Evolutionary conservation across 2,113 vertebrate species (phyloP).

Genomic region (Aptenodytes patagonicus): DNA sequence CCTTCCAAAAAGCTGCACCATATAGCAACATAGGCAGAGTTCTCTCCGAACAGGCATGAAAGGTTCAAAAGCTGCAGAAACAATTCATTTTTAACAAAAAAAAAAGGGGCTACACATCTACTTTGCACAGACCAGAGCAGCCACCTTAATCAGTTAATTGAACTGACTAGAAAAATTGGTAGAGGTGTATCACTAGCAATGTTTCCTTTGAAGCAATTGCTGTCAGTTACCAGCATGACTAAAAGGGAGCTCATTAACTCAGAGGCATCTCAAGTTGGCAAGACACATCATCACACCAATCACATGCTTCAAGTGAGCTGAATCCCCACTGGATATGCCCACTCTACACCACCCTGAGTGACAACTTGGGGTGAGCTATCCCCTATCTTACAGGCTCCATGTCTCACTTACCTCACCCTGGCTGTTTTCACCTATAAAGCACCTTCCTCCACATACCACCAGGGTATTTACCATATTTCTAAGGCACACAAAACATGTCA

Average conservation of each 20-base stretch:
- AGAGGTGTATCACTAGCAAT: too few relatives aligned
- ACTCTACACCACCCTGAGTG: background rate
- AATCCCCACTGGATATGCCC: background rate
- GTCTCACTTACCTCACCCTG: background rate
- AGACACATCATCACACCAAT: background rate
- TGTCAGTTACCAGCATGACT: background rate
- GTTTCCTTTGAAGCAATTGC: too few relatives aligned
- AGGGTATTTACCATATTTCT: too few relatives aligned
- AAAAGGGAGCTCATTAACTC: background rate
- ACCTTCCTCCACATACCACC: background rate
- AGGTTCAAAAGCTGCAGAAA: background rate
- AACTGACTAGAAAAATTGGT: too few relatives aligned
- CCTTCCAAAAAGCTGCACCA: too few relatives aligned
- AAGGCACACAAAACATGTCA: accelerated
- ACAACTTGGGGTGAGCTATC: background rate
- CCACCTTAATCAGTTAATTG: too few relatives aligned
- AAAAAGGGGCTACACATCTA: too few relatives aligned
- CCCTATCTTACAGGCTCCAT: background rate
- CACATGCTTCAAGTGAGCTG: background rate
- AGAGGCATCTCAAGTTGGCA: background rate
- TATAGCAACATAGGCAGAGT: background rate
- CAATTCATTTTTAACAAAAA: background rate
- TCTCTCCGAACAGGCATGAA: background rate
- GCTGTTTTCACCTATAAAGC: background rate
- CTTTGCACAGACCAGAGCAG: background rate